phyloP scores from a whole-genome alignment of 2,797 vertebrate species.

The Pangasius sanitwongsei region DNA sequence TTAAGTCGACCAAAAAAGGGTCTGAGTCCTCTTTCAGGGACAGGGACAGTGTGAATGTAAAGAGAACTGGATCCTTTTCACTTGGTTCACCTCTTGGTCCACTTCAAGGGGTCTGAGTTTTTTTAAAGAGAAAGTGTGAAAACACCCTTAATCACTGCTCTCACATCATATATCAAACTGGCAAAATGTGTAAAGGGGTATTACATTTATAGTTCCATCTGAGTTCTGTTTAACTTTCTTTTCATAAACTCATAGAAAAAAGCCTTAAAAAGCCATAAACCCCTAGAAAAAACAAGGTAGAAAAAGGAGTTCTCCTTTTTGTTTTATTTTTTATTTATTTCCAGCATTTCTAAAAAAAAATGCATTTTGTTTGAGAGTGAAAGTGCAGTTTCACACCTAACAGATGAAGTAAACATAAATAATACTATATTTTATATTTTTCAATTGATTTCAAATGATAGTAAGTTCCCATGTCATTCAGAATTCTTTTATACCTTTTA shows the following conservation, averaged over 20 bases:
- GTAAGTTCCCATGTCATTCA: not conserved
- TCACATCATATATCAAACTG: not conserved
- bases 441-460: not conserved
- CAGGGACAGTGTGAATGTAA: too few relatives aligned
- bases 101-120: too few relatives aligned
- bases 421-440: not conserved
- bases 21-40: too few relatives aligned
- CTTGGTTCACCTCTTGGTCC: too few relatives aligned
- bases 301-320: not conserved
- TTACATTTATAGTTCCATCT: not conserved
- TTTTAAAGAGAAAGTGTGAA: too few relatives aligned
- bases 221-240: not conserved
- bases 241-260: not conserved
- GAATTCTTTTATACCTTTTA: not conserved
- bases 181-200: not conserved
- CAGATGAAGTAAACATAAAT: not conserved
- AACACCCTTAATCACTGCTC: not conserved
- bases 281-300: not conserved
- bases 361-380: not conserved
- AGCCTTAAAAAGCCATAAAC: too few relatives aligned
- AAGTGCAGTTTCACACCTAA: too few relatives aligned
- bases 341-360: not conserved
- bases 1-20: too few relatives aligned
- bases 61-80: too few relatives aligned
- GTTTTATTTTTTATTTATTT: not conserved